Evolutionary conservation across 2,888 invertebrate genomes (phyloP), one percentile per base, ranked within the genome.

Genomic region (Gymnocheta viridis): DNA sequence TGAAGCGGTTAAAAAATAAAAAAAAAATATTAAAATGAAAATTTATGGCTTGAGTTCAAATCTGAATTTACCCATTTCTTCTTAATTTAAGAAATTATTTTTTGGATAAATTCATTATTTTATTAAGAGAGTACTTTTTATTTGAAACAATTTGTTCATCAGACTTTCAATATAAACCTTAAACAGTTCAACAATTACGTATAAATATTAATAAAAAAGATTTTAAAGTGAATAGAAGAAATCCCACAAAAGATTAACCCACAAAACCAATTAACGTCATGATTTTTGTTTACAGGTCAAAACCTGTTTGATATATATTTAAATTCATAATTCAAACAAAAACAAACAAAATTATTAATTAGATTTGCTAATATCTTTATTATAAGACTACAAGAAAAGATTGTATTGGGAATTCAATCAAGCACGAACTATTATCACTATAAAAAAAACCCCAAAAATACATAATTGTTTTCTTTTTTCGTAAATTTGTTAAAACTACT

Each of bases 241-340:
- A 24, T 7, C 19, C 49, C 29, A 4, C 4, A 38, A 44, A 62
- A 47, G 49, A 24, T 4, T 2, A 29, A 73, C 49, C 24, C 1
- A 64, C 14, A 32, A 54, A 77, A 67, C 9, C 29, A 56, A 82
- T 78, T 54, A 73, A 62, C 54, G 35, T 32, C 19, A 51, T 73
- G 54, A 19, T 67, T 51, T 62, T 47, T 27, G 38, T 73, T 78
- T 69, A 38, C 60, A 67, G 60, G 73, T 73, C 60, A 78, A 82
- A 82, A 82, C 82, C 82, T 69, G 82, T 73, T 82, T 22, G 69
- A 73, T 73, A 78, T 78, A 72, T 51, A 51, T 54, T 58, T 62
- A 62, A 62, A 73, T 41, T 49, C 19, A 58, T 54, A 49, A 47
- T 38, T 38, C n/a, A n/a, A n/a, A n/a, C n/a, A n/a, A n/a, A n/a